Evolutionary conservation across 1,140 invertebrate species (phyloP).

Genomic region (Chironomus striatipennis): DNA sequence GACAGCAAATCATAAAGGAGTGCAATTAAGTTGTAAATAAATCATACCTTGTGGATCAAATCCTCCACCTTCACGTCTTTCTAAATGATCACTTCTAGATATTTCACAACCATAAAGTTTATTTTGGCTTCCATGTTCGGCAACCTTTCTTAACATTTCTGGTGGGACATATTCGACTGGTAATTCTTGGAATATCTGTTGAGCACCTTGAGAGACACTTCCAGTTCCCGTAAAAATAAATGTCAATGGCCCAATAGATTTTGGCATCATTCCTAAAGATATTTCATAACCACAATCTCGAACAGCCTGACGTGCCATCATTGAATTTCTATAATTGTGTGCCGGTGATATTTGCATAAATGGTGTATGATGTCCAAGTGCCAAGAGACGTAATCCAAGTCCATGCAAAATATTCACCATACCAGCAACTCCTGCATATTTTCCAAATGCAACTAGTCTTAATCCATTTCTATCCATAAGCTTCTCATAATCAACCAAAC

Average conservation of each 20-base stretch:
- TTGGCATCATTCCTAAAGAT: constrained; percentile 92
- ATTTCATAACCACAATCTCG: constrained; percentile 98
- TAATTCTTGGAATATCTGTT: constrained; percentile 97
- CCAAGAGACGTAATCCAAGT: constrained; percentile 83
- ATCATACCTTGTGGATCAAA: constrained; percentile 64
- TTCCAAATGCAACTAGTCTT: constrained; percentile 95
- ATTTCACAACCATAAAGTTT: constrained; percentile 95
- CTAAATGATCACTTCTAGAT: constrained; percentile 82
- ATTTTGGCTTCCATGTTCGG: constrained; percentile 91
- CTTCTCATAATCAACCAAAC: constrained; percentile 96
- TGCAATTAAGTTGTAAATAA: not conserved
- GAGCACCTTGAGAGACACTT: constrained; percentile 68
- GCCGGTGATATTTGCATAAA: constrained; percentile 99
- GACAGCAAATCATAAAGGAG: too few species aligned
- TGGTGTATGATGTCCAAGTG: constrained; percentile 96
- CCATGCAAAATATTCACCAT: constrained; percentile 99
- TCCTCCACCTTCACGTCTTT: constrained; percentile 81
- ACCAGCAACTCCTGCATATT: constrained; percentile 94
- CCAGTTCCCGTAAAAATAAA: constrained; percentile 96
- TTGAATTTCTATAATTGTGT: constrained; percentile 96
- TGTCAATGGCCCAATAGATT: constrained; percentile 93
- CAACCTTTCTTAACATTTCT: constrained; percentile 88
- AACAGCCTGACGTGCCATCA: constrained; percentile 94
- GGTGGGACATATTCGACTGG: constrained; percentile 97
- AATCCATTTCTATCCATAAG: constrained; percentile 82